Conservation (phyloP, 1,140 invertebrate genomes). For the Drosophila mauritiana region DNA sequence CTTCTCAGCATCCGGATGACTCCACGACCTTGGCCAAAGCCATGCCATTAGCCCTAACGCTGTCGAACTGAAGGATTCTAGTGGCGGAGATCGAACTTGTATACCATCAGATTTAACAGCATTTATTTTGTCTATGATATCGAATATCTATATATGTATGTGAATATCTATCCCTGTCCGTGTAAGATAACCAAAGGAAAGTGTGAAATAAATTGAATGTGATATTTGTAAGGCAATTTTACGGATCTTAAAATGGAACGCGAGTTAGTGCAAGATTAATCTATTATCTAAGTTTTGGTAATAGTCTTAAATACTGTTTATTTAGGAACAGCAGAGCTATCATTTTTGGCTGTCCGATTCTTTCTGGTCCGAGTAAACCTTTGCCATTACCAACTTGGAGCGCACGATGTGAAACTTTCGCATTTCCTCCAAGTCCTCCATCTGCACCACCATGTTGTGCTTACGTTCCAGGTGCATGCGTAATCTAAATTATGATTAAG, state of each 20-base stretch:
- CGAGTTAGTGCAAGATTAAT: not conserved
- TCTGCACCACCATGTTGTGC: conserved; percentile 36
- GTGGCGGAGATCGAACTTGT: not conserved
- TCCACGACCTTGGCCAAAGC: conserved; percentile 57
- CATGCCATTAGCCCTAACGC: conserved; percentile 59
- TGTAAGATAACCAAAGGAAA: conserved; percentile 66
- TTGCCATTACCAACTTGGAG: conserved; percentile 52
- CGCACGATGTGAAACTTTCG: conserved; percentile 61
- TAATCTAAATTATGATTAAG: conserved; percentile 40
- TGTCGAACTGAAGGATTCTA: conserved; percentile 39
- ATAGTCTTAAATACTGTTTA: not conserved
- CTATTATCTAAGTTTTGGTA: not conserved
- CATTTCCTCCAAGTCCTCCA: conserved; percentile 60
- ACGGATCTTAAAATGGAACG: not conserved
- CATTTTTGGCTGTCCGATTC: not conserved
- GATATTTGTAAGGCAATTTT: conserved; percentile 66
- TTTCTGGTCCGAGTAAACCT: not conserved
- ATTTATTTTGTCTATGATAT: conserved; percentile 65
- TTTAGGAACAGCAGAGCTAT: no score
- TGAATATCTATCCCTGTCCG: conserved; percentile 41
- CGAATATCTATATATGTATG: conserved; percentile 33
- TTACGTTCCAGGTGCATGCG: conserved; percentile 49
- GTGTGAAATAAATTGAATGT: conserved; percentile 78
- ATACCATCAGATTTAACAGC: conserved; percentile 39
- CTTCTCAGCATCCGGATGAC: conserved; percentile 77